A percentile compares a stretch with the other conserved stretches of the same genome.
Conservation (phyloP, 2,888 invertebrate genomes). For the Drosophila differens region DNA sequence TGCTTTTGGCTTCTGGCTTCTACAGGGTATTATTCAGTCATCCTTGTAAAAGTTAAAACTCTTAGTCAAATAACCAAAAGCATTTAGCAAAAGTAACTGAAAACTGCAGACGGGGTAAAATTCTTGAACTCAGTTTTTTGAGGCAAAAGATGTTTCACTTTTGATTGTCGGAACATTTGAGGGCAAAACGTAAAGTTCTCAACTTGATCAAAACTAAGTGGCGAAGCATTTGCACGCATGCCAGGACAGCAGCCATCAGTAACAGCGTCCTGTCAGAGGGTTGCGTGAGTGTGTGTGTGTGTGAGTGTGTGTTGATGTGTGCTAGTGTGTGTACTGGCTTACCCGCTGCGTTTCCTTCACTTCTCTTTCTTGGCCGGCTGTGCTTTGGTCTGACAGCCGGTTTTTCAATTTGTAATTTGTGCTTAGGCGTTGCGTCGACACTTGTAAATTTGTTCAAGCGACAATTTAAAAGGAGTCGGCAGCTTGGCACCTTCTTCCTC, state of each 20-base stretch:
- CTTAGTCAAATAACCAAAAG: slow-evolving; percentile 12
- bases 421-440: slow-evolving; percentile 46
- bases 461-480: slow-evolving; percentile 57
- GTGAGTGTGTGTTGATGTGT: slow-evolving; percentile 15
- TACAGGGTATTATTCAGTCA: slow-evolving; percentile 7
- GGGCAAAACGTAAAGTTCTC: slow-evolving; percentile 67
- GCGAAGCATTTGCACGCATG: slow-evolving; percentile 72
- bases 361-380: slow-evolving; percentile 18
- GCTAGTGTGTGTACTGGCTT: not conserved
- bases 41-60: not conserved
- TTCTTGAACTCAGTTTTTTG: slow-evolving; percentile 38
- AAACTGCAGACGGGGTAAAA: slow-evolving; percentile 29
- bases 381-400: slow-evolving; percentile 48
- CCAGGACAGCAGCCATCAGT: slow-evolving; percentile 36
- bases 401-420: slow-evolving; percentile 64
- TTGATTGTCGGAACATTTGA: slow-evolving; percentile 75
- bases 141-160: slow-evolving; percentile 64
- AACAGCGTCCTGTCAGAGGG: slow-evolving; percentile 46
- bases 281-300: slow-evolving; percentile 15
- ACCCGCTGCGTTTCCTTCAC: not conserved
- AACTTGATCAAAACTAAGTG: slow-evolving; percentile 75
- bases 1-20: not conserved
- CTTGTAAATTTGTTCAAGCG: slow-evolving; percentile 51
- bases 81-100: slow-evolving; percentile 47
- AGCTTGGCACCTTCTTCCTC: slow-evolving; percentile 18